phyloP scores from a whole-genome alignment of 1,140 invertebrate genomes.

The Eurosta solidaginis region DNA sequence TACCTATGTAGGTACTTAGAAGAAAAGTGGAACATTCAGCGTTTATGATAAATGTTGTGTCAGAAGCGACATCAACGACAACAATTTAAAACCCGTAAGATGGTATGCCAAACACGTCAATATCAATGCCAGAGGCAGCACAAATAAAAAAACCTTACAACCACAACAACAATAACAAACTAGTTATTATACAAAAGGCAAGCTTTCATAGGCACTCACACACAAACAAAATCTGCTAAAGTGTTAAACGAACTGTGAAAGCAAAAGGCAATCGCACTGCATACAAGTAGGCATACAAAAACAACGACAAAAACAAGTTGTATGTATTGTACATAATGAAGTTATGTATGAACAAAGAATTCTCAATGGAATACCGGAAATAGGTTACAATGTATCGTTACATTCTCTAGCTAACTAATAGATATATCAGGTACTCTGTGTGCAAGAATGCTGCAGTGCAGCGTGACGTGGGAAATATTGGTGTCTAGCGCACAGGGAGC shows the following conservation, averaged over 20 bases:
- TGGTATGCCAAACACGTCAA: background rate
- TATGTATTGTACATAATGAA: no score
- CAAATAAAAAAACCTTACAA: no score
- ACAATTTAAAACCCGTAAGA: background rate
- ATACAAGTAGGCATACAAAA: background rate
- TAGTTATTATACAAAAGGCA: no score
- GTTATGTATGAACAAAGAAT: background rate
- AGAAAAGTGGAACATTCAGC: background rate
- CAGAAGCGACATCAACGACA: background rate
- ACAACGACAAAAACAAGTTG: no score
- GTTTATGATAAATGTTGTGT: background rate
- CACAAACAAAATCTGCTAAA: background rate
- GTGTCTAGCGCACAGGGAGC: no score
- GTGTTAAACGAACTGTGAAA: slow-evolving; percentile 5
- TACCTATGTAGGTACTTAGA: background rate
- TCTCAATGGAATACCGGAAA: background rate
- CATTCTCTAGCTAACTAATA: background rate
- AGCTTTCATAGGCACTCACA: background rate
- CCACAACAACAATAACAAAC: background rate
- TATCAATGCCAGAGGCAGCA: background rate
- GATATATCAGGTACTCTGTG: no score
- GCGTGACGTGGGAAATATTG: background rate
- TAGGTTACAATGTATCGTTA: background rate
- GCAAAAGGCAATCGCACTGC: background rate
- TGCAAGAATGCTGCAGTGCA: background rate